These are phyloP conservation scores for Parapsyche elsis DNA, from an alignment of 1,140 invertebrate genomes.

Conservation along the genomic window DNA sequence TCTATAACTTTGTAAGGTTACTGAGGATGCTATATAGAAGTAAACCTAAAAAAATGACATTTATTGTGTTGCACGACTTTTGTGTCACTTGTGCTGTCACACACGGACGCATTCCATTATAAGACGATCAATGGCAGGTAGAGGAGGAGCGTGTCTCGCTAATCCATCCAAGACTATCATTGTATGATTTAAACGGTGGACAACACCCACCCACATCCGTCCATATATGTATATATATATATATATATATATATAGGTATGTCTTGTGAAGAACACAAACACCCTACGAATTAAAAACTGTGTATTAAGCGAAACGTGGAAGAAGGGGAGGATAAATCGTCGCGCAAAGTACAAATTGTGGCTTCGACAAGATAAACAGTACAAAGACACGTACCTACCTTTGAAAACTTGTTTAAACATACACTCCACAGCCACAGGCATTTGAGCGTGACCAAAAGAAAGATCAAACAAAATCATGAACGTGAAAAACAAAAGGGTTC, in stretches of 20 bases:
- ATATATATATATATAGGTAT: slow-evolving; percentile 16
- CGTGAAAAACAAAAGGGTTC: slow-evolving; percentile 17
- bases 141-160: background rate
- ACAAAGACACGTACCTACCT: too few relatives aligned
- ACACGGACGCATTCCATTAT: background rate
- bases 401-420: slow-evolving; percentile 15
- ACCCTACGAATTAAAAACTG: background rate
- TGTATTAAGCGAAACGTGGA: too few relatives aligned
- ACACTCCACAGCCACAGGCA: background rate
- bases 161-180: slow-evolving; percentile 23
- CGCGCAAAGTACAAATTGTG: background rate
- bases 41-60: background rate
- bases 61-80: slow-evolving; percentile 11
- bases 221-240: slow-evolving; percentile 4
- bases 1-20: too few relatives aligned
- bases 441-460: slow-evolving; percentile 14
- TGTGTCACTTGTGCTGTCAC: slow-evolving; percentile 4
- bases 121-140: slow-evolving; percentile 5
- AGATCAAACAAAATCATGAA: slow-evolving; percentile 5
- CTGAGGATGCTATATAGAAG: background rate
- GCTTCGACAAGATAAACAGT: slow-evolving; percentile 8
- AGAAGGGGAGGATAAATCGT: too few relatives aligned
- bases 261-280: background rate
- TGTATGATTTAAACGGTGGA: background rate
- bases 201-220: slow-evolving; percentile 8